Percentiles rank a stretch among this genome's conserved stretches.
Evolutionary conservation across 2,888 invertebrate species (phyloP).

Genomic region (Eustalomyia histrio): DNA sequence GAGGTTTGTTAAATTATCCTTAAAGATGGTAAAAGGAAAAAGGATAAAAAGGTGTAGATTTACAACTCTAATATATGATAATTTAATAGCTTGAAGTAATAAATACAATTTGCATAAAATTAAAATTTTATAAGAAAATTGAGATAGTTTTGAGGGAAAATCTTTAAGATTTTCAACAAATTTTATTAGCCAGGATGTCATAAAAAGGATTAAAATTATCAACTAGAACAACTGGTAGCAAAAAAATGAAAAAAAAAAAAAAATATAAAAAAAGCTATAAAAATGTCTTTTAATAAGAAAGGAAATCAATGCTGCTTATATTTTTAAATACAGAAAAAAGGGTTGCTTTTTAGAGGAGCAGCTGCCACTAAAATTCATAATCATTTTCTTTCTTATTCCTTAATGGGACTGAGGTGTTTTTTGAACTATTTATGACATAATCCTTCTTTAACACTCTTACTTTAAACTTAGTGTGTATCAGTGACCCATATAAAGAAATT

Average conservation of each 20-base stretch:
- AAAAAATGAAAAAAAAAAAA: neutral
- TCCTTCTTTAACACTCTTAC: slow-evolving; percentile 29
- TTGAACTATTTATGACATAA: slow-evolving; percentile 26
- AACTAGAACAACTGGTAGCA: slow-evolving; percentile 32
- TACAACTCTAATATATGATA: slow-evolving; percentile 24
- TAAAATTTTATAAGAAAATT: slow-evolving; percentile 2
- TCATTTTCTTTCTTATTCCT: slow-evolving; percentile 3
- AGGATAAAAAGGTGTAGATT: slow-evolving; percentile 6
- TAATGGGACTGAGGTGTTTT: slow-evolving; percentile 12
- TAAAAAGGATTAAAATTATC: slow-evolving; percentile 19
- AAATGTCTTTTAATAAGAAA: slow-evolving; percentile 1
- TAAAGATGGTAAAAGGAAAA: slow-evolving; percentile 9
- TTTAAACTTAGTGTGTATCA: slow-evolving; percentile 20
- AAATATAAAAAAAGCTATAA: too few relatives aligned
- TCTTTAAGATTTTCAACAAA: slow-evolving; percentile 11
- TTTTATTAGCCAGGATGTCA: neutral
- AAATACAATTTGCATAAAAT: slow-evolving; percentile 5
- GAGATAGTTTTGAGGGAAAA: slow-evolving; percentile 2
- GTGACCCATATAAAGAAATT: slow-evolving; percentile 34
- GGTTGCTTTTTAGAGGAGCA: slow-evolving; percentile 33
- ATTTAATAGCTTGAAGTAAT: slow-evolving; percentile 7
- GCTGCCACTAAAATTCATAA: slow-evolving; percentile 19
- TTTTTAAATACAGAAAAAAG: neutral
- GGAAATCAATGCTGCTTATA: too few relatives aligned
- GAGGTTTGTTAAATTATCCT: slow-evolving; percentile 25